phyloP scores from a whole-genome alignment of 1,140 invertebrate genomes.

The Steinernema khuongi region DNA sequence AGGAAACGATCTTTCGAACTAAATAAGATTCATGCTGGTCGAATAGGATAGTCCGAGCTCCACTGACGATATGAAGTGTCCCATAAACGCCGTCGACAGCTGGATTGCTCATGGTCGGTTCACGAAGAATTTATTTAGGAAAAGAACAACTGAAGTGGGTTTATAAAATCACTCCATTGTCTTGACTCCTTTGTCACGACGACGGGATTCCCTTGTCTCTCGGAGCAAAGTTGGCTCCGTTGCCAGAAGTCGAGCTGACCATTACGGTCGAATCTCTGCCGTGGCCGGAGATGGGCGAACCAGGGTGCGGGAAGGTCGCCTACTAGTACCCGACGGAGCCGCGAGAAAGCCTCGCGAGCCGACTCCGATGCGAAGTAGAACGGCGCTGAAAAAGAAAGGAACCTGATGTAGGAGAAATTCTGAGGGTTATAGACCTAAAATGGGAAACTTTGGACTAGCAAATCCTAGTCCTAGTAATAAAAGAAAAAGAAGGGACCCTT shows the following conservation, averaged over 20 bases:
- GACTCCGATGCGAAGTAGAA: conserved; percentile 31
- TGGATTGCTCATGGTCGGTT: no score
- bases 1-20: no score
- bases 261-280: conserved; percentile 20
- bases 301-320: conserved; percentile 29
- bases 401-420: conserved; percentile 3
- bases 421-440: no score
- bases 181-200: not conserved
- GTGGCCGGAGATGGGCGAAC: conserved; percentile 31
- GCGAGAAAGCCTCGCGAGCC: conserved; percentile 28
- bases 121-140: no score
- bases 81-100: no score
- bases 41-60: no score
- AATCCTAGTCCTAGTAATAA: no score
- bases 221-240: conserved; percentile 25
- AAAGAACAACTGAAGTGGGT: no score
- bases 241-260: conserved; percentile 27
- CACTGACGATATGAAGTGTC: no score
- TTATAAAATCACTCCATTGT: not conserved
- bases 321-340: conserved; percentile 28
- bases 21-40: no score
- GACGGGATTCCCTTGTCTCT: not conserved
- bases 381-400: conserved; percentile 14
- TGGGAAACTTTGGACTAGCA: no score
- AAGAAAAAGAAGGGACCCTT: no score